Base-by-base conservation (phyloP, 2,113 vertebrate genomes). In the Malurus elegans region DNA sequence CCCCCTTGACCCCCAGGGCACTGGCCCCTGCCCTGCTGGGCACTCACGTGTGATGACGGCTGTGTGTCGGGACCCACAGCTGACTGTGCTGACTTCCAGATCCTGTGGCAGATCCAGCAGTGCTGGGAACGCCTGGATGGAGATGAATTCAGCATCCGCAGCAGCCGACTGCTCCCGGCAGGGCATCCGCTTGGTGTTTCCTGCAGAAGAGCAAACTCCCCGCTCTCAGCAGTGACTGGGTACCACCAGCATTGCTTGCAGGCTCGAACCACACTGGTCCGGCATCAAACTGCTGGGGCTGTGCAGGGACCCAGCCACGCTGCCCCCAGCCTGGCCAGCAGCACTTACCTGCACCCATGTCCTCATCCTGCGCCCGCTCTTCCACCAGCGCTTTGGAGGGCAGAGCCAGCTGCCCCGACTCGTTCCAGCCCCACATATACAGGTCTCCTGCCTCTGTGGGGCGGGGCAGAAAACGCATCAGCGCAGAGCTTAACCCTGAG, bases 361-460 rank as follows among this genome's bases (percentile, higher is more conserved):
- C 92, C 36, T 42, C 78, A 0, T 21, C 53, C 3, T 12, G 50
- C 0, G 40, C 36, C 53, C 5, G 64, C 32, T 80, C 84, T 70
- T 95, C 97, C 0, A 78, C 96, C 91, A 98, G 86, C 6, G 93
- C 87, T 57, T 92, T 98, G 64, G 97, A 97, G 51, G 99, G 99
- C 91, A 99, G 97, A 19, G 98, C 99, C 74, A 99, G 97, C 96
- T 99, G 99, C 3, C 99, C 99, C 0, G 98, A 98, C 71, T 99
- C 99, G 14, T 99, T 99, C 99, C 99, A 99, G 92, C 99, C 99
- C 99, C 99, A 99, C 73, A 98, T 14, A 9, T 99, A 99, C 51
- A 99, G 89, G 67, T 99, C 99, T 29, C 99, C 99, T 1, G 96
- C 96, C 54, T 98, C 99, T 99, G 93, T 0, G 10, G n/a, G 9